Base-by-base conservation (phyloP, 2,888 invertebrate genomes). In the Thera britannica region DNA sequence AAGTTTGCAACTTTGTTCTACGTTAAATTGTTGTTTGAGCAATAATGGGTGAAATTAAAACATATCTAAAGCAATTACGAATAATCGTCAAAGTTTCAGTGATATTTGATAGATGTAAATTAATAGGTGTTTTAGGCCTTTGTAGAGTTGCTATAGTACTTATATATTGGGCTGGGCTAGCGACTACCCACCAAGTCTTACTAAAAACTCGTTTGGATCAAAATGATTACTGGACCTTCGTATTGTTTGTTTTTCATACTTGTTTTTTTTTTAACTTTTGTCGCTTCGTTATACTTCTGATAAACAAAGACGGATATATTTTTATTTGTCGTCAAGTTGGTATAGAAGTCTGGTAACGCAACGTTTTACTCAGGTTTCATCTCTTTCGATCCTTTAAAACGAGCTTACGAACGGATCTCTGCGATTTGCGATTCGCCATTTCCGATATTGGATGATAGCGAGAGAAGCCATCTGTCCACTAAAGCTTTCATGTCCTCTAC, bases 351-450 rank as follows among this genome's bases (percentile, higher is more conserved):
- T 58, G 54, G 68, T 68, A 67, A 70, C 63, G 67, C 70, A 72
- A 71, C 52, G 68, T 44, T 67, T 68, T 68, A 58, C 71, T 73
- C 69, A 68, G 70, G 67, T 73, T 75, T 67, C 68, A 66, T 72
- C 54, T 41, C 68, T 58, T 46, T 67, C 69, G 49, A 65, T 73
- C 69, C 60, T 71, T 74, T 65, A 69, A 69, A 74, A 72, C 60
- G 60, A 57, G 70, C 71, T 72, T 61, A 70, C 62, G 69, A 70
- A 72, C 63, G 71, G 77, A 77, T 80, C 63, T 59, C 66, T 61
- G 67, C 73, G 75, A 78, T 78, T 78, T 75, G 72, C 67, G 73
- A 70, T 70, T 68, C 72, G 71, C 75, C 63, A 65, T 71, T 70
- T 62, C 72, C 69, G 64, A 73, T 79, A 77, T 77, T 74, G 75